phyloP scores from a whole-genome alignment of 37 sponge, comb jelly and placozoan species.

The Beroe forskalii region DNA sequence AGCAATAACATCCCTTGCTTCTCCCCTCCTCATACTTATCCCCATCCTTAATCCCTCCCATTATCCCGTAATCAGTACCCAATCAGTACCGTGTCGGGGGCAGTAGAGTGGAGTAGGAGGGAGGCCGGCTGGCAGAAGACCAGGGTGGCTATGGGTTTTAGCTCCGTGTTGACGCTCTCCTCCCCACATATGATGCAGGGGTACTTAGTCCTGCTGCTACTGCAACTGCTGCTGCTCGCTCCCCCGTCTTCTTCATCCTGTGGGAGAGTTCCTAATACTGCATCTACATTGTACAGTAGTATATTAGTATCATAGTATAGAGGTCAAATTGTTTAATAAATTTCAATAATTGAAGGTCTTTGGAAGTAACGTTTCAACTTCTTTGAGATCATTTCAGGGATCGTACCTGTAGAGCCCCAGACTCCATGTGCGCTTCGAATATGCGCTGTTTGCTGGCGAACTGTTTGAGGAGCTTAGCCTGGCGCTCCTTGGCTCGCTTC shows the following conservation, averaged over 20 bases:
- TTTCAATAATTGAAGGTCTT: too few species aligned
- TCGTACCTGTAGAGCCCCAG: not conserved
- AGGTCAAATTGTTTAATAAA: too few species aligned
- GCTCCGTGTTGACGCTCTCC: constrained; percentile 6
- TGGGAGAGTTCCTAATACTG: too few species aligned
- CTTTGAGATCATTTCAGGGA: too few species aligned
- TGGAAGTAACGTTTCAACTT: too few species aligned
- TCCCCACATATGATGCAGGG: constrained; percentile 12
- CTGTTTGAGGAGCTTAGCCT: not conserved
- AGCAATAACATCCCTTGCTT: too few species aligned
- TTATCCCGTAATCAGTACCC: too few species aligned
- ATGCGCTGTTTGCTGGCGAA: constrained; percentile 47
- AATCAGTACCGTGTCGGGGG: not conserved
- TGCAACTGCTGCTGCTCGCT: not conserved
- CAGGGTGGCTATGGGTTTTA: constrained; percentile 10
- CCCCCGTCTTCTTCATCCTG: too few species aligned
- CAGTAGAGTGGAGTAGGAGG: constrained; percentile 23
- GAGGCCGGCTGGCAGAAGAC: constrained; percentile 41
- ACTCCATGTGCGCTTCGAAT: constrained; percentile 47
- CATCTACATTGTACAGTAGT: too few species aligned
- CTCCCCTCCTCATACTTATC: too few species aligned
- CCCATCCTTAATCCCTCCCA: too few species aligned
- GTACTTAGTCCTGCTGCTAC: not conserved
- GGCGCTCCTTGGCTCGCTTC: constrained; percentile 50
- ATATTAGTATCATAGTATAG: too few species aligned